Percentiles rank a stretch among this genome's conserved stretches.
Conservation (phyloP, 2,797 vertebrate species). For the Danio tinwini region DNA sequence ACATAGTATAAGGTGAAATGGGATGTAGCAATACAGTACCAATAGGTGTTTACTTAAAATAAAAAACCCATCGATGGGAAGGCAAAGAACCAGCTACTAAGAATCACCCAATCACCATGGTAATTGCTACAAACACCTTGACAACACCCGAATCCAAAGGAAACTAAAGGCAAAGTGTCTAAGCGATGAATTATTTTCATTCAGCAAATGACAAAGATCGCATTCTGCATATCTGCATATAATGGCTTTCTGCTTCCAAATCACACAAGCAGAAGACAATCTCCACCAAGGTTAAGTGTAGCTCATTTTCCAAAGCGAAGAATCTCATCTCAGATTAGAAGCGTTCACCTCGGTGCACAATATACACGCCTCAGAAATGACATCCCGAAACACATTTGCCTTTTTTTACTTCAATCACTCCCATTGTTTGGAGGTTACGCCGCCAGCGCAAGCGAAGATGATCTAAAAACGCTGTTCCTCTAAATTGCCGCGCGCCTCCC, state of each 20-base stretch:
- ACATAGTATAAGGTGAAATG: too few relatives aligned
- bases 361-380: not conserved
- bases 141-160: not conserved
- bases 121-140: not conserved
- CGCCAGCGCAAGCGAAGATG: slow-evolving; percentile 4
- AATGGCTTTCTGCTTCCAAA: slow-evolving; percentile 11
- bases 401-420: slow-evolving; percentile 16
- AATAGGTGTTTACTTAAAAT: too few relatives aligned
- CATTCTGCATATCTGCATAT: not conserved
- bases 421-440: slow-evolving; percentile 14
- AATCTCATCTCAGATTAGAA: slow-evolving; percentile 19
- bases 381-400: slow-evolving; percentile 11
- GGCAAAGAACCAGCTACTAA: not conserved
- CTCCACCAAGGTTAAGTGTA: slow-evolving; percentile 40
- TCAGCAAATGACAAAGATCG: slow-evolving; percentile 1
- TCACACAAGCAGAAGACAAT: slow-evolving; percentile 7
- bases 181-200: not conserved
- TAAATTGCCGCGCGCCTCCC: slow-evolving; percentile 22
- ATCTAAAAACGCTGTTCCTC: slow-evolving; percentile 12
- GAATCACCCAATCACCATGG: not conserved
- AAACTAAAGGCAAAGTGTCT: not conserved
- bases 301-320: slow-evolving; percentile 11
- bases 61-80: too few relatives aligned
- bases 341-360: not conserved
- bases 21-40: too few relatives aligned